These are phyloP conservation scores for Dissostichus mawsoni DNA, from an alignment of 2,113 vertebrate genomes.

Conservation along the genomic window DNA sequence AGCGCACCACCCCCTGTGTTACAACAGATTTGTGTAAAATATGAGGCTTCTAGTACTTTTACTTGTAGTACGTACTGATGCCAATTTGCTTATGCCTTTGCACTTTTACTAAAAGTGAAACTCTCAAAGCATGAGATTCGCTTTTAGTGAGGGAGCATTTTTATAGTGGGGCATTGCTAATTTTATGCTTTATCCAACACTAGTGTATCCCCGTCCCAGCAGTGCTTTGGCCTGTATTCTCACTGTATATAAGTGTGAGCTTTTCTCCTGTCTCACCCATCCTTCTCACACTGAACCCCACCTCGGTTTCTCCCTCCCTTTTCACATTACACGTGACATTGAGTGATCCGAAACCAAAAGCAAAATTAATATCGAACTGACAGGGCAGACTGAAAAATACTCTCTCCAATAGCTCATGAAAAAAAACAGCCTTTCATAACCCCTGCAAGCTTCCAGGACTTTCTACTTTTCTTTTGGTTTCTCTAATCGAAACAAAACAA, in stretches of 20 bases:
- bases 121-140: background rate
- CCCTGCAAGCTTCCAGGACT: background rate
- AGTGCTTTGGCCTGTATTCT: background rate
- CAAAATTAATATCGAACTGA: slow-evolving; percentile 4
- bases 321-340: background rate
- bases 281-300: background rate
- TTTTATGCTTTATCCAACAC: background rate
- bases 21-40: too few relatives aligned
- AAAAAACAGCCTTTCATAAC: background rate
- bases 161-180: background rate
- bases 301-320: background rate
- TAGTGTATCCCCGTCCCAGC: background rate
- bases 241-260: background rate
- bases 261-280: background rate
- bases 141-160: background rate
- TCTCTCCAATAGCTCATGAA: background rate
- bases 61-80: too few relatives aligned
- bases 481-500: background rate
- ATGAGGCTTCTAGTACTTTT: too few relatives aligned
- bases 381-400: background rate
- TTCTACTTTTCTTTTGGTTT: background rate
- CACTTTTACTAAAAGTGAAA: too few relatives aligned
- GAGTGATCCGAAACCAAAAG: background rate
- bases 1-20: too few relatives aligned
- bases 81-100: too few relatives aligned